Percentiles rank a stretch among this genome's conserved stretches.
Evolutionary conservation across 1,140 invertebrate genomes (phyloP).

Genomic region (Sycophaga agraensis): DNA sequence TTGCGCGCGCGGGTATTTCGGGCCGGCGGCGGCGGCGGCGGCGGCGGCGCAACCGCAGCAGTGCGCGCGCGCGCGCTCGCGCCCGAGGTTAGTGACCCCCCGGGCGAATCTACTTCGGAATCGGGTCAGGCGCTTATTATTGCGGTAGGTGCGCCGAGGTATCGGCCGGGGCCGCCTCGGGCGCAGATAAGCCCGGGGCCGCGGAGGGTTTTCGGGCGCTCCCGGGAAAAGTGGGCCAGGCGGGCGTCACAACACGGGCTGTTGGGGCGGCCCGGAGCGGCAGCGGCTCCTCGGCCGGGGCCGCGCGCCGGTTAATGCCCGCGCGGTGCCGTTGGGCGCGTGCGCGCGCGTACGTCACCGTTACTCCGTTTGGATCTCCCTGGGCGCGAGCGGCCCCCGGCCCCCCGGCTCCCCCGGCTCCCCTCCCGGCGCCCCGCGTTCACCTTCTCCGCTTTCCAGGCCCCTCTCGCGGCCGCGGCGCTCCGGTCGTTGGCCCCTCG

Average conservation of each 20-base stretch:
- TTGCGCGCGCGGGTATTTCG: slow-evolving; percentile 54
- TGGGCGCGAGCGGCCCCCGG: slow-evolving; percentile 32
- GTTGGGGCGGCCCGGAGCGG: too few relatives aligned
- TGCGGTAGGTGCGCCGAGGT: slow-evolving; percentile 49
- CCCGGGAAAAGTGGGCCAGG: too few relatives aligned
- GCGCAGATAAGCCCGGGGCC: not conserved
- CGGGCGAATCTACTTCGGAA: slow-evolving; percentile 54
- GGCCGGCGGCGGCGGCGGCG: slow-evolving; percentile 21
- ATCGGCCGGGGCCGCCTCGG: not conserved
- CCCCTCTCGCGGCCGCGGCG: slow-evolving; percentile 22
- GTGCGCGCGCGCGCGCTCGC: too few relatives aligned
- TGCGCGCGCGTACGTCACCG: slow-evolving; percentile 49
- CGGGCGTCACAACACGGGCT: too few relatives aligned
- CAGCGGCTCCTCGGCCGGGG: too few relatives aligned
- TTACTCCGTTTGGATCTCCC: slow-evolving; percentile 51
- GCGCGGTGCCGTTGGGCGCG: slow-evolving; percentile 19
- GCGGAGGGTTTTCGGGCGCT: not conserved
- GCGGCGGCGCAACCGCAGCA: not conserved
- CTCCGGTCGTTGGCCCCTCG: slow-evolving; percentile 56
- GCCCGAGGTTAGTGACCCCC: slow-evolving; percentile 53
- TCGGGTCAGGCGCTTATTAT: slow-evolving; percentile 57
- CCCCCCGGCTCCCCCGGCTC: slow-evolving; percentile 27
- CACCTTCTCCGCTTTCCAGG: slow-evolving; percentile 37
- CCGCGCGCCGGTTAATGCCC: slow-evolving; percentile 54
- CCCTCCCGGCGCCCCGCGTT: slow-evolving; percentile 29